A percentile compares a stretch with the other conserved stretches of the same genome.
Conservation (phyloP, 2,113 vertebrate genomes). For the Tragelaphus buxtoni region DNA sequence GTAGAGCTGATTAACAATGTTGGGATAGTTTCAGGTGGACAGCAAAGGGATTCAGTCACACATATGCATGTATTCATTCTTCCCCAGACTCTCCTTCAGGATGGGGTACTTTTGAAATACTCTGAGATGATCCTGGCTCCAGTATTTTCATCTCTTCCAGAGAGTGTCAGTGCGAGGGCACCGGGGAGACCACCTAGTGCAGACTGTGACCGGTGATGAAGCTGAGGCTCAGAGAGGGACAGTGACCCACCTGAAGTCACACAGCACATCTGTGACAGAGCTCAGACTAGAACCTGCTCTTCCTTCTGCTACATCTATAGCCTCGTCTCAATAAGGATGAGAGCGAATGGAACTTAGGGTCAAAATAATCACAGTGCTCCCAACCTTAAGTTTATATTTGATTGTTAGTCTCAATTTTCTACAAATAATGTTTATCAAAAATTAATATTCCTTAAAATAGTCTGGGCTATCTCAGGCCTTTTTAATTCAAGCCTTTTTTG, state of each 20-base stretch:
- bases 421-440: conserved; percentile 65
- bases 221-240: background rate
- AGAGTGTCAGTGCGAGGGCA: background rate
- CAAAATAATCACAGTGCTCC: conserved; percentile 46
- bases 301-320: background rate
- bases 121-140: background rate
- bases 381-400: conserved; percentile 55
- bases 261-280: background rate
- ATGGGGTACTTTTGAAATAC: background rate
- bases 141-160: background rate
- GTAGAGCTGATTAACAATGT: background rate
- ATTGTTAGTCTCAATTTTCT: conserved; percentile 64
- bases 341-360: background rate
- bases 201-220: background rate
- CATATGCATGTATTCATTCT: background rate
- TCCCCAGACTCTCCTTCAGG: background rate
- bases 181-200: background rate
- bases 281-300: background rate
- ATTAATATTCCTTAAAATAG: conserved; percentile 71
- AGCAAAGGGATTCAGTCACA: background rate
- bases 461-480: conserved; percentile 46
- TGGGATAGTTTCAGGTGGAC: background rate
- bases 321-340: background rate
- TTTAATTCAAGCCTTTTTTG: conserved; percentile 46
- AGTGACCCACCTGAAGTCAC: background rate